Base-by-base conservation (phyloP, 1,140 invertebrate species). In the Caenorhabditis briggsae region DNA sequence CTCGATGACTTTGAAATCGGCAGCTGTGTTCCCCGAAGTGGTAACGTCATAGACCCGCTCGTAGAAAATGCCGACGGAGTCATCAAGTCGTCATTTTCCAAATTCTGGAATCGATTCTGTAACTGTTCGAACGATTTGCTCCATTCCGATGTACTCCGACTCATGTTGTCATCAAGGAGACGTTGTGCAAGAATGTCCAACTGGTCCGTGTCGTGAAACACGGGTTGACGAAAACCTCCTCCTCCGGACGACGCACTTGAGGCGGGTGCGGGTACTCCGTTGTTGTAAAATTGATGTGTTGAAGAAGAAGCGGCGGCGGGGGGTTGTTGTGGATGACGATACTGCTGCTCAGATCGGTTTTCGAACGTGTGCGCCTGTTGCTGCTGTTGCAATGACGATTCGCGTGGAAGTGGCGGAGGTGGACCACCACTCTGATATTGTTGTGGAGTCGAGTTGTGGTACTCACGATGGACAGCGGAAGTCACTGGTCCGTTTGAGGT, bases 1-100 rank as follows among this genome's bases (percentile, higher is more conserved):
- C 88, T 89, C 2, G 88, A 84, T 46, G 89, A 89, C 55, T 89
- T 89, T 23, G 88, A 85, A 58, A 86, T 59, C 20, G 74, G 48
- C 23, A 82, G 58, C 48, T 78, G 82, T 20, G 53, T 58, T 20
- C 88, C 53, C 18, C 50, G 82, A 9, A 87, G 70, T 23, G 87
- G 87, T 6, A 88, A 50, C 11, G 87, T 88, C 41, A 82, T 56
- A n/a, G 85, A 88, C 9, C 86, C 87, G 46, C 59, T 82, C 5
- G 87, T 88, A 7, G 86, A 56, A 56, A 50, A 46, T 33, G 83
- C 56, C 2, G 58, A 53, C 18, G 74, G 43, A 65, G 48, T 70
- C 82, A 82, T 16, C n/a, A 55, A 41, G 12, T 55, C 58, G 7
- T 70, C 74, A 12, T 5, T 65, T 70, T 55, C 58, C 53, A 18